Base-by-base conservation (phyloP, 2,888 invertebrate species). In the Xylophagus ater region DNA sequence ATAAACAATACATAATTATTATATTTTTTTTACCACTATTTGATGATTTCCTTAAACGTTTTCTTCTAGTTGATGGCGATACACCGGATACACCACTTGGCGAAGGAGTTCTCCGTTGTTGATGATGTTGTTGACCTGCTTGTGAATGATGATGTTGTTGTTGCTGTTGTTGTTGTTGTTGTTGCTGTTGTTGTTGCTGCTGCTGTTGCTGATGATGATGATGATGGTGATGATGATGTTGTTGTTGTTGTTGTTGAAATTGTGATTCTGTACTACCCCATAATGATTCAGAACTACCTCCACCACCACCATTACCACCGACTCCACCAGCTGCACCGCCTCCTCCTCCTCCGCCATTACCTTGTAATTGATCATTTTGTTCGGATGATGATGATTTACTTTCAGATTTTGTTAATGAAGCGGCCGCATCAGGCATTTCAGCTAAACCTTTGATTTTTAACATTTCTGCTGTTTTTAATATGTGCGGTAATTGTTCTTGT, bases 391-490 rank as follows among this genome's bases (percentile, higher is more conserved):
- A 62, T 31, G 69, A 67, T 40, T 73, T 73, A 49, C 73, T 78
- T 47, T 80, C 79, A 28, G 81, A 74, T 50, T 82, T 78, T 37
- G 78, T 78, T 40, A 82, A 65, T 10, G 81, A 78, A 36, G 81
- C 78, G 24, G 81, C 76, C 41, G 81, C 77, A 49, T 83, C 78
- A 7, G 84, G 85, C 74, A 86, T 86, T 61, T 89, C 88, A 10
- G 87, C 86, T 30, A 89, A 68, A 13, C 88, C 88, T 66, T 88
- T 88, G 41, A 89, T 85, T 68, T 88, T 87, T 35, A 89, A 70
- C 61, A 82, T 78, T 59, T 86, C 85, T 2, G 88, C 88, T 18
- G 87, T 87, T 72, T 88, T 76, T 43, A 78, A 66, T 51, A 80
- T 76, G 65, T 78, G 75, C 43, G 85, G 85, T 52, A 89, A 66